Conservation (phyloP, 2,888 invertebrate species). For the Latrodectus elegans region DNA sequence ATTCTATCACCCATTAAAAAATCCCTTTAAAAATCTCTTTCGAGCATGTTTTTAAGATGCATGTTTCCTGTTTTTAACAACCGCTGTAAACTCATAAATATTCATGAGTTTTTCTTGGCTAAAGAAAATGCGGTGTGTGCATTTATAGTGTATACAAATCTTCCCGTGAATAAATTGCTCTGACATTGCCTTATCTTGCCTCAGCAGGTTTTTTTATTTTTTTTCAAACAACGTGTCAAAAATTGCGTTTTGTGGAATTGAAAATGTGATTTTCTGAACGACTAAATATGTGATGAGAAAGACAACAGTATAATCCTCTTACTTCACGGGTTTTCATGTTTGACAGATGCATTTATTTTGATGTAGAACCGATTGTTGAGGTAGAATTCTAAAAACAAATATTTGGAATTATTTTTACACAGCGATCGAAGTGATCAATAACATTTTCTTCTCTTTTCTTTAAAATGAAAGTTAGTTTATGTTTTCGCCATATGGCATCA, state of each 20-base stretch:
- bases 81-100: not conserved
- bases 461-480: no score
- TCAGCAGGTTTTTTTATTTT: not conserved
- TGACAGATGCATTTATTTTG: no score
- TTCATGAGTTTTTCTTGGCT: not conserved
- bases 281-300: not conserved
- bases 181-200: not conserved
- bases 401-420: no score
- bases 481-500: no score
- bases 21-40: not conserved
- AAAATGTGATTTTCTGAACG: not conserved
- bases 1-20: not conserved
- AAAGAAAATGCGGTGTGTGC: not conserved
- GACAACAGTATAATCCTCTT: no score
- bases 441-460: no score
- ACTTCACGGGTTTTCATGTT: no score
- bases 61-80: not conserved
- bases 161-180: not conserved
- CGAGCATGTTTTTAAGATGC: not conserved
- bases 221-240: not conserved
- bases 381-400: no score
- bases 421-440: no score
- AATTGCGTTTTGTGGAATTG: slow-evolving; percentile 2
- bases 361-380: no score
- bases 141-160: not conserved